Evolutionary conservation across 2,113 vertebrate genomes (phyloP).

Genomic region (Toxotes chatareus): DNA sequence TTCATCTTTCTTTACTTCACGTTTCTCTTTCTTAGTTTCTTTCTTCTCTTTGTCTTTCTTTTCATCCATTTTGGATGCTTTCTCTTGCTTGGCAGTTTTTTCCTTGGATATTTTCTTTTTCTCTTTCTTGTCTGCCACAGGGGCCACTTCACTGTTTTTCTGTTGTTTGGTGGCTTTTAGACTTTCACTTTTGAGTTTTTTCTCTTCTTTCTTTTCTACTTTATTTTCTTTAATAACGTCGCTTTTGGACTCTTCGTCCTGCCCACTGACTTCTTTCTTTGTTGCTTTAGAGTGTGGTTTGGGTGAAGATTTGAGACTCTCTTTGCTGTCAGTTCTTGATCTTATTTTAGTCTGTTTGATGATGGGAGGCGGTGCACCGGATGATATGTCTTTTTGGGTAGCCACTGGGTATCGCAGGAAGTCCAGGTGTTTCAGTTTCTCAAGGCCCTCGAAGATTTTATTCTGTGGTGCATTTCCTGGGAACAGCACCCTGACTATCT

Average conservation of each 20-base stretch:
- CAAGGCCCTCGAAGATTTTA: constrained; percentile 97
- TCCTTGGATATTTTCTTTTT: constrained; percentile 94
- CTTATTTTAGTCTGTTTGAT: constrained; percentile 96
- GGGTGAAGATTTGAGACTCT: constrained; percentile 93
- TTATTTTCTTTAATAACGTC: constrained; percentile 90
- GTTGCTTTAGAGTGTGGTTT: constrained; percentile 87
- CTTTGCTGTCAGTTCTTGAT: constrained; percentile 95
- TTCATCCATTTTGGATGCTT: constrained; percentile 90
- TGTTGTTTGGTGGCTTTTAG: constrained; percentile 88
- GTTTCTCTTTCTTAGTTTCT: constrained; percentile 91
- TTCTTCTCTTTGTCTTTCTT: constrained; percentile 97
- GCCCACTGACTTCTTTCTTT: constrained; percentile 88
- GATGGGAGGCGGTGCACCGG: constrained; percentile 87
- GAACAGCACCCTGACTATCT: constrained; percentile 96
- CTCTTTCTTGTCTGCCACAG: constrained; percentile 86
- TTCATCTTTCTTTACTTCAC: constrained; percentile 87
- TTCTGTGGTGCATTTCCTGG: constrained; percentile 98
- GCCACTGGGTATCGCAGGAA: constrained; percentile 95
- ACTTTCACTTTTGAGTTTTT: constrained; percentile 87
- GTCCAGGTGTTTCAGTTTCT: constrained; percentile 96
- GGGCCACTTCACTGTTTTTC: constrained; percentile 87
- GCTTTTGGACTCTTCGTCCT: constrained; percentile 87
- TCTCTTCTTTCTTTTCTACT: constrained; percentile 87
- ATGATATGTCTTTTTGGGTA: constrained; percentile 93
- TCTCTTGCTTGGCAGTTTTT: constrained; percentile 91